Base-by-base conservation (phyloP, 2,888 invertebrate genomes). In the Girardia tigrina region DNA sequence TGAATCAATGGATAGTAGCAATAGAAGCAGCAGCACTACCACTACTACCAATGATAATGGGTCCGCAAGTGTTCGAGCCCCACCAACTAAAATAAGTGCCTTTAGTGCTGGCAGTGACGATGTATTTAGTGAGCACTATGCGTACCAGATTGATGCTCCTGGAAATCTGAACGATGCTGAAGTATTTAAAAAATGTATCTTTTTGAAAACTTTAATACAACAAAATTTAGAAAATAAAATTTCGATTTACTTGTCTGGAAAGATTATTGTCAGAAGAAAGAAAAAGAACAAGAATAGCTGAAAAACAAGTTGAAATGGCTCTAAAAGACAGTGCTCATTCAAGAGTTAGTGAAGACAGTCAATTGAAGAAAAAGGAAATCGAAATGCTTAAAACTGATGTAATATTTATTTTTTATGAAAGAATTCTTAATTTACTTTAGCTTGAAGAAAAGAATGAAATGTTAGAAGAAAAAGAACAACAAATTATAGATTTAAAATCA, bases 251-350 rank as follows among this genome's bases (percentile, higher is more conserved):
- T 69, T 81, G 80, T 27, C 79, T 84, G 77, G 82, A 83, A 76
- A 78, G 79, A 4, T 80, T 82, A 26, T 79, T 84, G 42, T 81
- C 81, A 29, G 83, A 83, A 78, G 84, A 84, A 77, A 77, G 82
- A 28, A 80, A 81, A 77, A 82, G 82, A 77, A 80, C 81, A 26
- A 77, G 79, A 71, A 80, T 81, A 23, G 80, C 81, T 8, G 81
- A 82, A 78, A 82, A 81, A 79, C 81, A 81, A 75, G 78, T 82
- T 20, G 78, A 79, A 36, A 78, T 74, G 23, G 28, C 72, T 26
- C 14, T 74, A 23, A 75, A 75, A 72, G 75, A 73, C 71, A 73
- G 28, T 28, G 26, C 77, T 12, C 28, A 36, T n/a, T 75, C 75
- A 23, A 26, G 73, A n/a, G 26, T 77, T 14, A 77, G 73, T 16